phyloP scores from a whole-genome alignment of 1,140 invertebrate species.

The Geopemphigus sp. region DNA sequence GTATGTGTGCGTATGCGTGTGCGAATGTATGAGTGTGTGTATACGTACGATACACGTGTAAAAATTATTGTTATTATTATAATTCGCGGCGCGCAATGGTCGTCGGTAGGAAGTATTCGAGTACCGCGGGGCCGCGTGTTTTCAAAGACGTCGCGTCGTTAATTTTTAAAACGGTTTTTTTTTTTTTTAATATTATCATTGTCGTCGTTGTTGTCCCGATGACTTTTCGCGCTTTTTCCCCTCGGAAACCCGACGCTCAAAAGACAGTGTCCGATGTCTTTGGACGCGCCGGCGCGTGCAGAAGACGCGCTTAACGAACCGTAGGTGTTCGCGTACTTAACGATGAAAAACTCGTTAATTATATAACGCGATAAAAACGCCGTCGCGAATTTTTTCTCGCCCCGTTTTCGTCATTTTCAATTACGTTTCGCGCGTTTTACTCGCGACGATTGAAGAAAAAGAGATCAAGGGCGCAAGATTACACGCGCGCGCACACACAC shows the following conservation, averaged over 20 bases:
- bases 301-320: conserved; percentile 30
- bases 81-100: neutral
- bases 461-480: neutral
- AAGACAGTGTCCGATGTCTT: conserved; percentile 38
- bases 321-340: neutral
- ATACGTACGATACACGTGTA: neutral
- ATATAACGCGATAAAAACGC: conserved; percentile 1
- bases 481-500: neutral
- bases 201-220: too few relatives aligned
- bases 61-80: neutral
- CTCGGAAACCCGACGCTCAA: conserved; percentile 13
- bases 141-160: too few relatives aligned
- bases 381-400: too few relatives aligned
- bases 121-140: neutral
- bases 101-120: neutral
- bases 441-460: neutral
- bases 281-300: neutral
- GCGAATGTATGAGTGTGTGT: neutral
- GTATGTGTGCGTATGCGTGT: too few relatives aligned
- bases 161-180: neutral
- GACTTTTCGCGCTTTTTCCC: too few relatives aligned
- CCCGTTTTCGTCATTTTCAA: too few relatives aligned
- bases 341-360: conserved; percentile 26
- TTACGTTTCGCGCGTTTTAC: neutral
- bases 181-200: too few relatives aligned